Evolutionary conservation across 1,140 invertebrate species (phyloP).

Genomic region (Lamellibrachia luymesi): DNA sequence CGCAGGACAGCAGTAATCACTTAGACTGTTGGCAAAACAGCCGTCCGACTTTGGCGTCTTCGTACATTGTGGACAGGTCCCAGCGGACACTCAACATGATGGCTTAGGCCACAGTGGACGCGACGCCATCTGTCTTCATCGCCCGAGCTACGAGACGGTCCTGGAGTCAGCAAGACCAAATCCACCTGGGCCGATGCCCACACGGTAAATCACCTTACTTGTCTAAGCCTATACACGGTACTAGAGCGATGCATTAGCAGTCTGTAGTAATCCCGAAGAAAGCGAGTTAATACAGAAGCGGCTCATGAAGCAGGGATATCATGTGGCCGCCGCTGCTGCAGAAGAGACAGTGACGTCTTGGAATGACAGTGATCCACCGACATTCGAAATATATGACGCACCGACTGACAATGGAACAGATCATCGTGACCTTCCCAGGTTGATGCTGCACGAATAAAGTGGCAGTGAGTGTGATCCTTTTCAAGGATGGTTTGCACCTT

Average conservation of each 20-base stretch:
- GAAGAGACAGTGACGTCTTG: too few species aligned
- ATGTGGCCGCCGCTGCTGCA: not conserved
- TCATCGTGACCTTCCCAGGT: not conserved
- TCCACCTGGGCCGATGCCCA: not conserved
- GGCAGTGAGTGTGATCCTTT: not conserved
- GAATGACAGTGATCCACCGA: not conserved
- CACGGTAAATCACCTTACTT: not conserved
- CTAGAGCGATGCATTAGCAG: not conserved
- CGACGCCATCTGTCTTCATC: not conserved
- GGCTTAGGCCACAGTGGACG: not conserved
- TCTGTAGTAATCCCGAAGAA: not conserved
- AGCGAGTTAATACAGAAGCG: not conserved
- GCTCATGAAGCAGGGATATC: not conserved
- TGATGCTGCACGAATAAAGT: not conserved
- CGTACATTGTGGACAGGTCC: not conserved
- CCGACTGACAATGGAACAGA: not conserved
- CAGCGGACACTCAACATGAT: not conserved
- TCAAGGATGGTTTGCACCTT: too few species aligned
- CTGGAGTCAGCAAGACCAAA: not conserved
- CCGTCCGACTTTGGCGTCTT: not conserved
- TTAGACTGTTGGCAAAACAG: not conserved
- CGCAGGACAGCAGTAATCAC: not conserved
- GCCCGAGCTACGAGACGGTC: not conserved
- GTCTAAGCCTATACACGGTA: not conserved
- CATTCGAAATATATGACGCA: not conserved